Evolutionary conservation across 2,888 invertebrate species (phyloP).

Genomic region (Melikaiella ostensackeni): DNA sequence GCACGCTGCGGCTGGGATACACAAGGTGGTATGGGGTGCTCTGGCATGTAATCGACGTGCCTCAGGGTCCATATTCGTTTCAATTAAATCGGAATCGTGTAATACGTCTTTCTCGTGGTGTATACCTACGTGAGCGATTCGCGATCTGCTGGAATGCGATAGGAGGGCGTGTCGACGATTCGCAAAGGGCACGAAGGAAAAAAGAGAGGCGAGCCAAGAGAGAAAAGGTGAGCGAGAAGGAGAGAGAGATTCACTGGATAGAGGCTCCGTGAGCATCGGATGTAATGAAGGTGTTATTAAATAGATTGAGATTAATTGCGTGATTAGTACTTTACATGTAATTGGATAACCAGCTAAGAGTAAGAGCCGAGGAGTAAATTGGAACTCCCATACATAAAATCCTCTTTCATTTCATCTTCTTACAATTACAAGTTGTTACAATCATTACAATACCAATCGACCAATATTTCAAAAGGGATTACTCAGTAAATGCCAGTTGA

Average conservation of each 20-base stretch:
- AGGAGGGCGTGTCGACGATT: conserved; percentile 50
- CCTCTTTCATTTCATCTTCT: conserved; percentile 26
- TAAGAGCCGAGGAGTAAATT: conserved; percentile 48
- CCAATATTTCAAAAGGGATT: no score
- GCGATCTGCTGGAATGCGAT: conserved; percentile 64
- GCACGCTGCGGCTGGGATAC: not conserved
- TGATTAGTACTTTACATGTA: conserved; percentile 74
- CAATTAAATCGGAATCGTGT: conserved; percentile 67
- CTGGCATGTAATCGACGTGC: conserved; percentile 47
- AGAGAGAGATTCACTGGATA: conserved; percentile 43
- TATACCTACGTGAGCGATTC: conserved; percentile 55
- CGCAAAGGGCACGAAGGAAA: conserved; percentile 42
- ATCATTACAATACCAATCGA: no score
- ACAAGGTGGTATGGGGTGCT: not conserved
- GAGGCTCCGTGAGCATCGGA: conserved; percentile 51
- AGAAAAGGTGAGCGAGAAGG: conserved; percentile 40
- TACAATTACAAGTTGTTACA: conserved; percentile 8
- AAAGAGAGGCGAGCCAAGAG: conserved; percentile 24
- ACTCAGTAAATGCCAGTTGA: no score
- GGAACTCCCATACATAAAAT: conserved; percentile 22
- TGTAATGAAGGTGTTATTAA: conserved; percentile 76
- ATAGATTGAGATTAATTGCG: conserved; percentile 76
- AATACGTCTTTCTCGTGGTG: conserved; percentile 60
- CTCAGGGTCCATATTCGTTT: conserved; percentile 56
- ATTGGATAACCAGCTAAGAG: conserved; percentile 70